These are phyloP conservation scores for Pseudomyrmex pallidus DNA, from an alignment of 1,140 invertebrate species.

Conservation along the genomic window DNA sequence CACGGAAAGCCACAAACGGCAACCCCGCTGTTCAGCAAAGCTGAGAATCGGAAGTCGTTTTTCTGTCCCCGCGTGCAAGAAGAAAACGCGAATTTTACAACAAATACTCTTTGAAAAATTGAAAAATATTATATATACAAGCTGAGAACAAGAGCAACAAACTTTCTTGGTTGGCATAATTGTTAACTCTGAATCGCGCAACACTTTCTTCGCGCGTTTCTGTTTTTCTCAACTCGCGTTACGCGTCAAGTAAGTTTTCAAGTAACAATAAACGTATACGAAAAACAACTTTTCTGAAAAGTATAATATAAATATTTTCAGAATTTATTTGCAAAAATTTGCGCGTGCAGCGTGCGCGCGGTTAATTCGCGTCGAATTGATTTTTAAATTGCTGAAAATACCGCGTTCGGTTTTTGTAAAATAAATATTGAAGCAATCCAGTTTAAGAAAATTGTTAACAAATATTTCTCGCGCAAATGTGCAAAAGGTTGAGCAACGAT, in stretches of 20 bases:
- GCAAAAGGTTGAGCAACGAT: neutral
- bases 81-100: neutral
- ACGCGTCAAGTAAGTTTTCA: too few relatives aligned
- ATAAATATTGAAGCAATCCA: neutral
- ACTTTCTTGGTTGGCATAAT: too few relatives aligned
- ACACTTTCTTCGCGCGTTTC: too few relatives aligned
- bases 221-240: too few relatives aligned
- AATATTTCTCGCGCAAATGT: neutral
- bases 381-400: too few relatives aligned
- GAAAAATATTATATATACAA: too few relatives aligned
- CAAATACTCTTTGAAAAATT: neutral
- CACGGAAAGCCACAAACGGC: conserved; percentile 57
- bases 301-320: neutral
- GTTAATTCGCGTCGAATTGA: neutral
- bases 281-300: too few relatives aligned
- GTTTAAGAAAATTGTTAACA: conserved; percentile 1
- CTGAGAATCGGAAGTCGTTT: conserved; percentile 20
- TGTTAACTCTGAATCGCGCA: too few relatives aligned
- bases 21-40: conserved; percentile 38
- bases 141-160: too few relatives aligned
- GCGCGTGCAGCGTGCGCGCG: too few relatives aligned
- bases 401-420: too few relatives aligned
- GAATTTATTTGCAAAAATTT: neutral
- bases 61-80: neutral
- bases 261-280: too few relatives aligned